phyloP scores from a whole-genome alignment of 92 coral and sea anemone species.

The Virgularia gustaviana region DNA sequence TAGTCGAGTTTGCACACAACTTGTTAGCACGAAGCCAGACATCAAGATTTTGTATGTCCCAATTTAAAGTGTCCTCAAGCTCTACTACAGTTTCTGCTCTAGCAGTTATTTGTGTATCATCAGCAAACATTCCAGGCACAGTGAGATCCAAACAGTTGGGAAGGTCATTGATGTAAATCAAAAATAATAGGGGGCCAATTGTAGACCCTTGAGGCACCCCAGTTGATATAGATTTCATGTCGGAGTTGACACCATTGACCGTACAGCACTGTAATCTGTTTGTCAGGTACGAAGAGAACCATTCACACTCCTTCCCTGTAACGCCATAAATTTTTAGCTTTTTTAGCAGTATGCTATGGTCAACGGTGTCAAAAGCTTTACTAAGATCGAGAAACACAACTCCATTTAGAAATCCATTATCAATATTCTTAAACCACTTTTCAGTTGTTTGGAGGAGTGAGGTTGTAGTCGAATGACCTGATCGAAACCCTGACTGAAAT shows the following conservation, averaged over 20 bases:
- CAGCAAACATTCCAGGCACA: too few species aligned
- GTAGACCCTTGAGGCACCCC: not conserved
- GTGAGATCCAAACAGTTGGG: too few species aligned
- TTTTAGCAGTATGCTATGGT: not conserved
- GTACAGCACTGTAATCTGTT: not conserved
- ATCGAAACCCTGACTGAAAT: not conserved
- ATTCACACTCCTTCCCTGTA: not conserved
- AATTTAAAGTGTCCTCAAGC: too few species aligned
- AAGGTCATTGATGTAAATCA: too few species aligned
- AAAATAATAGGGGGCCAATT: slow-evolving; percentile 4
- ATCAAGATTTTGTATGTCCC: too few species aligned
- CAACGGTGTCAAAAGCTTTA: slow-evolving; percentile 20
- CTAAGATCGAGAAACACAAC: slow-evolving; percentile 5
- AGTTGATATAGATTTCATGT: not conserved
- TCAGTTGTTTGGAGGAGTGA: not conserved
- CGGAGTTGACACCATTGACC: not conserved
- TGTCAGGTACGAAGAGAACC: not conserved
- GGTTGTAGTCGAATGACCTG: not conserved
- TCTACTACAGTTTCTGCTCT: too few species aligned
- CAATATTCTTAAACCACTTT: not conserved
- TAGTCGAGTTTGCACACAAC: too few species aligned
- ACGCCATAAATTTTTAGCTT: not conserved
- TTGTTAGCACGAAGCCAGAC: too few species aligned
- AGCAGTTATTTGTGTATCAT: too few species aligned
- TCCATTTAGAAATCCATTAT: not conserved